These are phyloP conservation scores for Percopsis omiscomaycus DNA, from an alignment of 2,797 vertebrate genomes.

Conservation along the genomic window DNA sequence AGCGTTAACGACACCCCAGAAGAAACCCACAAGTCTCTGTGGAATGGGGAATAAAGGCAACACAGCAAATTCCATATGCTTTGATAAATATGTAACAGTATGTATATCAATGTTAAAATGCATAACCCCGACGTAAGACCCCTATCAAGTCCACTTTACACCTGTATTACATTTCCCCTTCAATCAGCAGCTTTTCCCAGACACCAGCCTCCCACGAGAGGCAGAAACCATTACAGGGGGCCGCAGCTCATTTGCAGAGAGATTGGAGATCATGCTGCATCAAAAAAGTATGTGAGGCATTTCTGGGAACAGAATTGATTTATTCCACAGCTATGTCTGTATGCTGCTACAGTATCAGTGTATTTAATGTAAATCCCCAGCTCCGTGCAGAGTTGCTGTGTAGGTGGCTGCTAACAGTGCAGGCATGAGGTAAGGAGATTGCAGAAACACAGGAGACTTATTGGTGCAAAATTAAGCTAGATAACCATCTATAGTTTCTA, in stretches of 20 bases:
- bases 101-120: slow-evolving; percentile 84
- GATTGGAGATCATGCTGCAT: slow-evolving; percentile 81
- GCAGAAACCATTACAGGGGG: slow-evolving; percentile 80
- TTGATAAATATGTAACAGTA: slow-evolving; percentile 83
- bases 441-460: slow-evolving; percentile 40
- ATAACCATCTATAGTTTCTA: slow-evolving; percentile 38
- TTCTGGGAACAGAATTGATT: slow-evolving; percentile 78
- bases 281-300: slow-evolving; percentile 74
- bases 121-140: slow-evolving; percentile 86
- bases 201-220: slow-evolving; percentile 77
- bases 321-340: slow-evolving; percentile 77
- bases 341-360: slow-evolving; percentile 72
- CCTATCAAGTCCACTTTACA: slow-evolving; percentile 83
- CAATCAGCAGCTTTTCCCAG: slow-evolving; percentile 84
- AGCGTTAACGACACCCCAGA: slow-evolving; percentile 79
- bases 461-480: slow-evolving; percentile 43
- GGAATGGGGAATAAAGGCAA: slow-evolving; percentile 73
- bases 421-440: slow-evolving; percentile 48
- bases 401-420: slow-evolving; percentile 59
- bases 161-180: slow-evolving; percentile 85
- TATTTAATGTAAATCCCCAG: slow-evolving; percentile 77
- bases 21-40: slow-evolving; percentile 72
- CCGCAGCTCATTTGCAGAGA: slow-evolving; percentile 83
- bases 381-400: slow-evolving; percentile 49
- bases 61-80: slow-evolving; percentile 78